Evolutionary conservation across 2,113 vertebrate genomes (phyloP), one percentile per base, ranked within the genome.

Genomic region (Passer domesticus): DNA sequence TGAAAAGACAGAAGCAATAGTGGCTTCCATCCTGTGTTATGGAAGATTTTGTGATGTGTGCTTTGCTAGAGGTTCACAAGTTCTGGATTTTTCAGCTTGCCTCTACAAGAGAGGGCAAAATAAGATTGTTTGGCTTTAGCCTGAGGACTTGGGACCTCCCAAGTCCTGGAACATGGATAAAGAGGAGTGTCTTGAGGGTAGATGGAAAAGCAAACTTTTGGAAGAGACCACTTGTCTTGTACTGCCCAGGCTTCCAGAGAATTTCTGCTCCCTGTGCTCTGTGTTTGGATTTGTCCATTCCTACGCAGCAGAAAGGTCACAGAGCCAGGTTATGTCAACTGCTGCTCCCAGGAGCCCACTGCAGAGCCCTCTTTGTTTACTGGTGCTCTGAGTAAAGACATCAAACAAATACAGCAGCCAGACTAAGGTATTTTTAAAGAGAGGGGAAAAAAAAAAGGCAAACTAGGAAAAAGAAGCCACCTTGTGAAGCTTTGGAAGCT

Each of bases 61-160:
- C 28, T 90, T 80, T 66, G 53, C 63, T 68, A 44, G 24, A 58
- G 31, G 28, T 21, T 89, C 46, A 37, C 1, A 37, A 91, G 53
- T 37, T 56, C 47, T n/a, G 25, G 46, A 52, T 1, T 1, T 75
- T 84, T 63, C 28, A 58, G 53, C 17, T 53, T 53, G 60, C 49
- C 49, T 91, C n/a, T 25, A 20, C 31, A 41, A 73, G 41, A 68
- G 33, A 77, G 46, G 33, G 39, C 30, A 73, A 87, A 88, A 25
- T 35, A 82, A 47, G 30, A 58, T 89, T 92, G 66, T 85, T 72
- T 94, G 70, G 18, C 73, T 94, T 90, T 67, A 53, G 63, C 80
- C 83, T 75, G 87, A 69, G 67, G 67, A 56, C 43, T 74, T 49
- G 91, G 81, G 90, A 86, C 85, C 90, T 95, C 78, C 75, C 90